Percentiles rank a stretch among this genome's conserved stretches.
phyloP scores from a whole-genome alignment of 2,888 invertebrate species.

The Rotaria sp. region DNA sequence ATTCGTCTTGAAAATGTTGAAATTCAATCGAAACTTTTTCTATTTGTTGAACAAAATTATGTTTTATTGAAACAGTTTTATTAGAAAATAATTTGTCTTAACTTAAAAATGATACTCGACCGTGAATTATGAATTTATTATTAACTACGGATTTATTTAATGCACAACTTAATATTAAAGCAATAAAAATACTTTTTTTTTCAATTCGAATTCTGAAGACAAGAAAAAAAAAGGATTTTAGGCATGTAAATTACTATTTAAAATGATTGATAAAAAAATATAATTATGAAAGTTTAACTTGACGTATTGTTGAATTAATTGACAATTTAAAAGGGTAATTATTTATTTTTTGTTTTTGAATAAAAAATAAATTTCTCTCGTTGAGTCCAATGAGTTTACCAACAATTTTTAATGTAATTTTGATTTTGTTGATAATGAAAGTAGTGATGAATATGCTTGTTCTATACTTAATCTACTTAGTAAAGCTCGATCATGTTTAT shows the following conservation, averaged over 20 bases:
- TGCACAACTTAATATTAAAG: not conserved
- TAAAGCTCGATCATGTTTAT: not conserved
- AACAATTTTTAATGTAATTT: not conserved
- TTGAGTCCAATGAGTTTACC: constrained; percentile 13
- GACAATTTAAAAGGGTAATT: not conserved
- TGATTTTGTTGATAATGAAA: constrained; percentile 2
- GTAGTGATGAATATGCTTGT: not conserved
- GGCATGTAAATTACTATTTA: constrained; percentile 1
- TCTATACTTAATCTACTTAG: not conserved
- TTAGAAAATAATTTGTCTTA: not conserved
- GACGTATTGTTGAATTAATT: not conserved
- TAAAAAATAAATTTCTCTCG: not conserved
- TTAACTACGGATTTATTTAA: constrained; percentile 12
- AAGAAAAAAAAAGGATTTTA: not conserved
- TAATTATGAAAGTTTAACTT: not conserved
- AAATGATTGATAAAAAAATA: not conserved
- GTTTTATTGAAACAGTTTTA: not conserved
- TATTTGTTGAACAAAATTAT: not conserved
- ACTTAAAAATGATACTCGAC: not conserved
- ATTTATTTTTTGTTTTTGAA: not conserved
- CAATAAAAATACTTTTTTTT: not conserved
- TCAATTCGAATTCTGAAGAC: not conserved
- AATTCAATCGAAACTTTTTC: not conserved
- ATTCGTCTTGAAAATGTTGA: not conserved
- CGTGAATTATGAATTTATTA: not conserved